Evolutionary conservation across 2,888 invertebrate genomes (phyloP).

Genomic region (Eremobia ochroleuca): DNA sequence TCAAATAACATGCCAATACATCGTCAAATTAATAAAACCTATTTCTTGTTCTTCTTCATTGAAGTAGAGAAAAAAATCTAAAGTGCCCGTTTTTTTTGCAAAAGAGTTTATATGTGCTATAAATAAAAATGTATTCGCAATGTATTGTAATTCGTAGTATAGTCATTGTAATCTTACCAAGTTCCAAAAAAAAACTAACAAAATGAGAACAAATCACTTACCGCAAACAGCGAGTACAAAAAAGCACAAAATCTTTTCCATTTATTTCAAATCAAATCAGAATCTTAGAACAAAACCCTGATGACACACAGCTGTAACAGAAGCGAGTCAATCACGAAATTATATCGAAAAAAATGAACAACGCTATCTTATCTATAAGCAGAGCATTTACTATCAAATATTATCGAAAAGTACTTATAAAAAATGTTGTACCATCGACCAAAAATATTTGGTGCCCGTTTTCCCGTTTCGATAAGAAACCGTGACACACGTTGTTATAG

Average conservation of each 20-base stretch:
- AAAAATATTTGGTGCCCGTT: constrained; percentile 3
- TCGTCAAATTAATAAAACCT: too few species aligned
- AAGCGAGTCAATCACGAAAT: constrained; percentile 1
- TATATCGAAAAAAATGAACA: constrained; percentile 2
- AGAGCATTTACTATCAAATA: constrained; percentile 17
- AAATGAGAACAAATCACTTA: constrained; percentile 6
- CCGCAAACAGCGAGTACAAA: constrained; percentile 44
- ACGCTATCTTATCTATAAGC: constrained; percentile 26
- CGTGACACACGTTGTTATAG: not conserved
- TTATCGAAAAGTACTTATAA: constrained; percentile 19
- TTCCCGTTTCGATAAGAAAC: constrained; percentile 15
- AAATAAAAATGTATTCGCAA: not conserved
- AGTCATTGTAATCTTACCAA: not conserved
- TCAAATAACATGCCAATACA: too few species aligned
- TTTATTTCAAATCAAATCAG: constrained; percentile 9
- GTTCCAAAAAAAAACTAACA: not conserved
- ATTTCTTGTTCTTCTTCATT: too few species aligned
- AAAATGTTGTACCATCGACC: constrained; percentile 4
- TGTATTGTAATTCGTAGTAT: not conserved
- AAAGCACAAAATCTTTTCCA: constrained; percentile 41
- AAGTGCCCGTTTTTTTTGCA: too few species aligned
- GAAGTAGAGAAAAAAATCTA: too few species aligned
- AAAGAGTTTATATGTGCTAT: too few species aligned
- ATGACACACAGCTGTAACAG: not conserved
- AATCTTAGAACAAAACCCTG: not conserved